Conservation (phyloP, 2,113 vertebrate genomes). For the Rhinopomastus cyanomelas region DNA sequence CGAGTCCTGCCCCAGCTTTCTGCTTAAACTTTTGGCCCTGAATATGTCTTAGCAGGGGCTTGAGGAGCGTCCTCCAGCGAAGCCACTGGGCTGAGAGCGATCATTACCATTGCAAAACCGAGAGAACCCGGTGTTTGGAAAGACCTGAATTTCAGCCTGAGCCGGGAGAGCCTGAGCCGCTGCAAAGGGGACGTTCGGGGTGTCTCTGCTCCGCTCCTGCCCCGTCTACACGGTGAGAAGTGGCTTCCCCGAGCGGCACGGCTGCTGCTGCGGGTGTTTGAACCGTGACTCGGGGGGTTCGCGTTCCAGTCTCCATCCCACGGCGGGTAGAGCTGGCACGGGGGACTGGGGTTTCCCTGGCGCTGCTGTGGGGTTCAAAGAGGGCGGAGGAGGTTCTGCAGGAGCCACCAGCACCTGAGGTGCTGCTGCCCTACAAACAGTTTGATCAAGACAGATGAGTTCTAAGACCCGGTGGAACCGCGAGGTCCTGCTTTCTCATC, state of each 20-base stretch:
- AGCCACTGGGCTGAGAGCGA: neutral
- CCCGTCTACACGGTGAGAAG: neutral
- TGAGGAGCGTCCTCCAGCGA: neutral
- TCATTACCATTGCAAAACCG: constrained; percentile 29
- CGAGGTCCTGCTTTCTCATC: neutral
- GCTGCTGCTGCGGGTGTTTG: neutral
- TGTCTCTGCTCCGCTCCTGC: neutral
- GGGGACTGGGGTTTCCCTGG: neutral
- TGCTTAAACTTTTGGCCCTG: neutral
- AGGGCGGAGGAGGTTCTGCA: constrained; percentile 14
- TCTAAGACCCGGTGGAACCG: neutral
- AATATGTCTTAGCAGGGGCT: neutral
- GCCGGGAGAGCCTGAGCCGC: constrained; percentile 18
- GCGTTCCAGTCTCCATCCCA: neutral
- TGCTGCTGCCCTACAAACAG: neutral
- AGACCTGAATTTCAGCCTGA: constrained; percentile 46
- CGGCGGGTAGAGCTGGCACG: neutral
- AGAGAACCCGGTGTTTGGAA: neutral
- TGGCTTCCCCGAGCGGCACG: neutral
- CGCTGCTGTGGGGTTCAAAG: neutral
- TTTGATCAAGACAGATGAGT: neutral
- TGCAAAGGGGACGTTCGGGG: neutral
- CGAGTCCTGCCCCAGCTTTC: neutral
- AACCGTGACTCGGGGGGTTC: neutral
- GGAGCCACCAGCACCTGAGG: neutral